phyloP scores from a whole-genome alignment of 2,113 vertebrate species.

The Synchiropus splendidus region DNA sequence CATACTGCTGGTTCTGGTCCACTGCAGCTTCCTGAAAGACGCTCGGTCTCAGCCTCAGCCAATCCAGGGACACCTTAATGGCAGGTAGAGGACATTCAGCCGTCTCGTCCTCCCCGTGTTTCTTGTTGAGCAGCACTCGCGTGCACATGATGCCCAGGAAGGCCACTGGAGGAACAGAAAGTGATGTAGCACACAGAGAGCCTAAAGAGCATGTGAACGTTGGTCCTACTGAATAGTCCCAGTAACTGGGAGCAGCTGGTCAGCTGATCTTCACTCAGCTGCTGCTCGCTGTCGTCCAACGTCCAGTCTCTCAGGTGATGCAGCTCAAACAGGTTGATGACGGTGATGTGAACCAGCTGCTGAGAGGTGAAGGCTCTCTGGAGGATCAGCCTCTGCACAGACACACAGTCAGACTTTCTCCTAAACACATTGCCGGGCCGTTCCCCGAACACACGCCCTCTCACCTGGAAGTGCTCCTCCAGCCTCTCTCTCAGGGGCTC shows the following conservation, averaged over 20 bases:
- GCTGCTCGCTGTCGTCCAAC: constrained; percentile 73
- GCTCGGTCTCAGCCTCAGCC: constrained; percentile 83
- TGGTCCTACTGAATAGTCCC: constrained; percentile 86
- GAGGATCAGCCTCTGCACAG: constrained; percentile 80
- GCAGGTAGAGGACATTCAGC: constrained; percentile 88
- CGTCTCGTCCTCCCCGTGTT: constrained; percentile 78
- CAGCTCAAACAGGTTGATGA: constrained; percentile 95
- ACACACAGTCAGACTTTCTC: not conserved
- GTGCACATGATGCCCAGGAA: constrained; percentile 93
- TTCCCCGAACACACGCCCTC: not conserved
- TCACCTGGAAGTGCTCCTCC: constrained; percentile 96
- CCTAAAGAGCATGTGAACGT: not conserved
- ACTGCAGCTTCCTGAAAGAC: constrained; percentile 83
- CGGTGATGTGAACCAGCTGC: constrained; percentile 94
- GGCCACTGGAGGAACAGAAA: constrained; percentile 72
- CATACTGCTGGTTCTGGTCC: constrained; percentile 86
- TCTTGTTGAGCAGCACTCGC: constrained; percentile 81
- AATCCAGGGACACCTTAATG: constrained; percentile 95
- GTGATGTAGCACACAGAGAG: constrained; percentile 7
- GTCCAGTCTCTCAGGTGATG: constrained; percentile 91
- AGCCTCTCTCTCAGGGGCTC: constrained; percentile 85
- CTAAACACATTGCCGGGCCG: not conserved
- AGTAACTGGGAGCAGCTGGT: constrained; percentile 76
- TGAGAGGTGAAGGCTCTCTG: constrained; percentile 96
- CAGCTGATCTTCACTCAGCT: constrained; percentile 80